These are phyloP conservation scores for Steinernema feltiae DNA, from an alignment of 1,140 invertebrate genomes.

Conservation along the genomic window DNA sequence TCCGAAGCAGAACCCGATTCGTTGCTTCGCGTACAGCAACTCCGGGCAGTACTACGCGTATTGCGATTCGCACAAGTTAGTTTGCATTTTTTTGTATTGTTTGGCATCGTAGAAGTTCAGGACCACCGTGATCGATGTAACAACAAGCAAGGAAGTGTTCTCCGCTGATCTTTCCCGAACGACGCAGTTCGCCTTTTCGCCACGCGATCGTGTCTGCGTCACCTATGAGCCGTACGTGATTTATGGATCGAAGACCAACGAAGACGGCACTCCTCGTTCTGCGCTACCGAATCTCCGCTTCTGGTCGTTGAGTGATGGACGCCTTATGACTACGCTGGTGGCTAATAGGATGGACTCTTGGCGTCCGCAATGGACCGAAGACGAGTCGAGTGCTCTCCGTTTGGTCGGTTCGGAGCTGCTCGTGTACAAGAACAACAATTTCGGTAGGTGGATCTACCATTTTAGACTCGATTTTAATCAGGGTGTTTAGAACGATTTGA, in stretches of 20 bases:
- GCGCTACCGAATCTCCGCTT: constrained; percentile 48
- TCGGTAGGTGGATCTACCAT: constrained; percentile 33
- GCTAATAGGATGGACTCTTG: constrained; percentile 44
- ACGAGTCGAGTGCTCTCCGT: constrained; percentile 40
- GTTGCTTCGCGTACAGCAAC: constrained; percentile 36
- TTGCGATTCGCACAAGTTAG: constrained; percentile 19
- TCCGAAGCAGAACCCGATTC: constrained; percentile 25
- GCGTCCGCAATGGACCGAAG: constrained; percentile 50
- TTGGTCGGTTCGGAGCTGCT: constrained; percentile 47
- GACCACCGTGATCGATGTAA: constrained; percentile 27
- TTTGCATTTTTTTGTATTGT: background rate
- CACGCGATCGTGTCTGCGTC: constrained; percentile 26
- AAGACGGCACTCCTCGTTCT: constrained; percentile 35
- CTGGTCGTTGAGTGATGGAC: constrained; percentile 37
- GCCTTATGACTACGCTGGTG: constrained; percentile 36
- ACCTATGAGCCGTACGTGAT: constrained; percentile 35
- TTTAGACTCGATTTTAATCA: background rate
- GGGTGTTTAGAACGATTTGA: constrained; percentile 41
- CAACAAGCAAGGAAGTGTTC: constrained; percentile 27
- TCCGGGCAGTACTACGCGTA: constrained; percentile 35
- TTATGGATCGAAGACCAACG: constrained; percentile 37
- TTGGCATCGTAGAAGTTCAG: constrained; percentile 19
- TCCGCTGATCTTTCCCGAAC: constrained; percentile 29
- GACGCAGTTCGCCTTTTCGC: constrained; percentile 31
- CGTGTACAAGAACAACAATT: constrained; percentile 42